Base-by-base conservation (phyloP, 2,888 invertebrate species). In the Volucella inflata region DNA sequence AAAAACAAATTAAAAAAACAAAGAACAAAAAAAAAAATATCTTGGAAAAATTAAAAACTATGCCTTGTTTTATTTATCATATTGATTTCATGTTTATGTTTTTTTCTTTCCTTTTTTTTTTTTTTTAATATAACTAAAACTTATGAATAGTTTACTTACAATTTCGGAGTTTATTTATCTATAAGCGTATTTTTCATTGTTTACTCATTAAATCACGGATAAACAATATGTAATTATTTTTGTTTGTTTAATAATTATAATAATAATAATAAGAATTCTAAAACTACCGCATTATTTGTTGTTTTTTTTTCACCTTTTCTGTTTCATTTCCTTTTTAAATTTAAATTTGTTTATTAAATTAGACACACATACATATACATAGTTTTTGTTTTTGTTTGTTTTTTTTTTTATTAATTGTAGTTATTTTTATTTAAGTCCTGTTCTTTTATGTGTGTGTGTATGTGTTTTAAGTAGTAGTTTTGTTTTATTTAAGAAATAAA, bases 161-260 rank as follows among this genome's bases (percentile, higher is more conserved):
- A 72, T 64, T 85, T 85, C 85, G 72, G 85, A 85, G 85, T 85
- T 88, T 88, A 88, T 87, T 88, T 88, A 87, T 87, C 88, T 88
- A 88, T 88, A 89, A 89, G 89, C 89, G 89, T 89, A 88, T 88
- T 88, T 87, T 89, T 89, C 88, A 88, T 88, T 88, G 87, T 88
- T 88, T 88, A 88, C 87, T 88, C 87, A 78, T 82, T 87, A 74
- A 85, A 85, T 81, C 80, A 85, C 81, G 80, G 85, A 81, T 85
- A 85, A 85, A 85, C 85, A 85, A 85, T 81, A 77, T 77, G 60
- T 72, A 59, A 72, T 64, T 40, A 51, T 76, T 59, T 65, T 74
- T 30, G 6, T 30, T 30, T 30, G 30, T 30, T 30, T 30, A 21
- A 6, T 30, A 60, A 74, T 78, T 51, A 76, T 79, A 79, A 68